These are phyloP conservation scores for Pheosia tremula DNA, from an alignment of 2,888 invertebrate species.

Conservation along the genomic window DNA sequence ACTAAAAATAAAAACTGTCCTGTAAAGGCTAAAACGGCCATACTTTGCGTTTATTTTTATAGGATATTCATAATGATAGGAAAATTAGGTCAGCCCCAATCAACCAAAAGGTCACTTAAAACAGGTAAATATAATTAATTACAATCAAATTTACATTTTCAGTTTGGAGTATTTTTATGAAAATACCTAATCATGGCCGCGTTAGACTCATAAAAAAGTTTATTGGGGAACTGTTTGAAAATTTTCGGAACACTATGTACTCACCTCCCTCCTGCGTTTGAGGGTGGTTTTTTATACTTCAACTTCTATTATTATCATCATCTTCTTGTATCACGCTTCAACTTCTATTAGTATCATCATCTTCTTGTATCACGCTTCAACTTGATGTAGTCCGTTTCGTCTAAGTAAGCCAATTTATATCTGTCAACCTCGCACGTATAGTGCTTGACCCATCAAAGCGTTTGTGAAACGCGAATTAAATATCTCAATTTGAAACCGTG, in stretches of 20 bases:
- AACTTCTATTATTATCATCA: no score
- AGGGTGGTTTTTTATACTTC: not conserved
- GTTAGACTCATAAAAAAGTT: conserved; percentile 35
- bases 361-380: no score
- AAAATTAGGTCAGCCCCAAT: conserved; percentile 21
- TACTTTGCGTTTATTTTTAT: conserved; percentile 10
- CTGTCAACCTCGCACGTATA: no score
- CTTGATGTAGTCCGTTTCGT: no score
- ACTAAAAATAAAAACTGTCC: no score
- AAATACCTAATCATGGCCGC: conserved; percentile 39
- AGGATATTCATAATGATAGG: conserved; percentile 6
- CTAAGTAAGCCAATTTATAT: no score
- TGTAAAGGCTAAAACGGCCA: not conserved
- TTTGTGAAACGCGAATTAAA: not conserved
- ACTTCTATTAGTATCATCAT: no score
- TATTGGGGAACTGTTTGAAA: conserved; percentile 34
- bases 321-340: no score
- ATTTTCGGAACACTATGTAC: conserved; percentile 14
- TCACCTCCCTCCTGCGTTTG: not conserved
- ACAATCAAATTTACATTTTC: conserved; percentile 27
- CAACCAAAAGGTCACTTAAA: conserved; percentile 15
- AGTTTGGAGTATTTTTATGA: conserved; percentile 33
- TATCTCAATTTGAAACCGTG: not conserved
- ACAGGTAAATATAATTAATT: conserved; percentile 5
- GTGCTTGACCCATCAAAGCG: no score